Evolutionary conservation across 2,113 vertebrate genomes (phyloP), one percentile per base, ranked within the genome.

Genomic region (Pollimyrus isidori): DNA sequence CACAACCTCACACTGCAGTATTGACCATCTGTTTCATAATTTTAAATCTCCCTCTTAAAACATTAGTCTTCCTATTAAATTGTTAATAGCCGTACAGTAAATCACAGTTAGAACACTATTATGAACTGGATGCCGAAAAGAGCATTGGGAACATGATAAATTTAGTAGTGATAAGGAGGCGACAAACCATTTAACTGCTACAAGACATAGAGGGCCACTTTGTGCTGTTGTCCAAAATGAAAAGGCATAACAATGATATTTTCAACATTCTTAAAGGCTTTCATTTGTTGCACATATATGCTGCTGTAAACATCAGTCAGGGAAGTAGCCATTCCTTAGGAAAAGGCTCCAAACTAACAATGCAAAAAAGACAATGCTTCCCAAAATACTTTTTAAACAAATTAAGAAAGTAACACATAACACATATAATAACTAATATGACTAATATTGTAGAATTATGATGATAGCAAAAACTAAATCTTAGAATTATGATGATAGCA

Each of bases 1-100:
- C 65, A 95, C 91, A 93, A 93, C 91, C 91, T 93, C n/a, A 89
- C 35, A 88, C 91, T 92, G 92, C 92, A 93, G 95, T 92, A 93
- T 94, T 93, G 92, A 91, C 89, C 83, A 52, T 35, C 49, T 53
- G 46, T 2, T 85, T 26, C 46, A 49, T 13, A 46, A 49, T 85
- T 85, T 45, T 11, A 85, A 7, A 46, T 48, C 23, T 85, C 62
- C 62, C 10, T 69, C n/a, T 69, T 69, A 30, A 30, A 30, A 69
- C 26, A 30, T 11, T 69, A 69, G 3, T 30, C 62, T 69, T 69
- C 10, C 62, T 30, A 26, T 69, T 30, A 69, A 69, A 69, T 4
- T 0, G 0, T 69, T 69, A 26, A 30, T 30, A 30, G 30, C 26
- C 13, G 1, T 69, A 69, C 3, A 30, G 62, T 26, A 69, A 69